Evolutionary conservation across 2,113 vertebrate species (phyloP).

Genomic region (Oreotrochilus melanogaster): DNA sequence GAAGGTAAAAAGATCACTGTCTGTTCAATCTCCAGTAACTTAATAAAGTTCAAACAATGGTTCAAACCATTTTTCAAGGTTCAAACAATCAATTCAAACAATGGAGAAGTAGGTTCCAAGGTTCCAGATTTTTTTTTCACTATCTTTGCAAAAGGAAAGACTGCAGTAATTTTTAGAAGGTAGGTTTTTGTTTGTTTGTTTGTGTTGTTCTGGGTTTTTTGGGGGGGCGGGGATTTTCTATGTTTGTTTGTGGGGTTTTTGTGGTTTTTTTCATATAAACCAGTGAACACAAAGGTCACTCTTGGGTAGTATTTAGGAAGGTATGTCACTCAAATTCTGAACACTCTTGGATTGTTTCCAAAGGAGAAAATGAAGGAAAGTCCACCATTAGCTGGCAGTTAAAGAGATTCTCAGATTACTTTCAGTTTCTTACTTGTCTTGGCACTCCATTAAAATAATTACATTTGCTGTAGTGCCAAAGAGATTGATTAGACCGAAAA

Average conservation of each 20-base stretch:
- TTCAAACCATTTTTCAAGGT: too few relatives aligned
- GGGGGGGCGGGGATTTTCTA: not conserved
- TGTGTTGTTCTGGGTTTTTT: not conserved
- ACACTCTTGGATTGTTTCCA: constrained; percentile 64
- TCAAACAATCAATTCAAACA: not conserved
- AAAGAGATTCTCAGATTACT: constrained; percentile 73
- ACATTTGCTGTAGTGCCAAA: constrained; percentile 30
- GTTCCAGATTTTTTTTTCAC: not conserved
- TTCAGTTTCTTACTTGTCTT: constrained; percentile 79
- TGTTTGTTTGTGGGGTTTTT: not conserved
- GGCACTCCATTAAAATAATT: constrained; percentile 66
- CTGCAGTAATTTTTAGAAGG: not conserved
- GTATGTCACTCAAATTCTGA: constrained; percentile 62
- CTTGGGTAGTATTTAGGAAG: constrained; percentile 46
- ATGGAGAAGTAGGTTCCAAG: not conserved
- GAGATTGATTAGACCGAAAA: constrained; percentile 75
- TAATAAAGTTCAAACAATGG: too few relatives aligned
- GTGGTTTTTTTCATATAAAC: not conserved
- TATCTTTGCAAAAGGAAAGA: constrained; percentile 8
- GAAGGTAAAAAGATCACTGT: not conserved
- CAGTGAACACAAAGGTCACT: constrained; percentile 4
- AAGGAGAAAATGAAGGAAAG: constrained; percentile 57
- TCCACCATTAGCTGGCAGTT: constrained; percentile 69
- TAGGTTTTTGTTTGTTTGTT: not conserved
- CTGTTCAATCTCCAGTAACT: not conserved